A percentile compares a stretch with the other conserved stretches of the same genome.
phyloP scores from a whole-genome alignment of 2,113 vertebrate genomes.

The Barbus barbus region DNA sequence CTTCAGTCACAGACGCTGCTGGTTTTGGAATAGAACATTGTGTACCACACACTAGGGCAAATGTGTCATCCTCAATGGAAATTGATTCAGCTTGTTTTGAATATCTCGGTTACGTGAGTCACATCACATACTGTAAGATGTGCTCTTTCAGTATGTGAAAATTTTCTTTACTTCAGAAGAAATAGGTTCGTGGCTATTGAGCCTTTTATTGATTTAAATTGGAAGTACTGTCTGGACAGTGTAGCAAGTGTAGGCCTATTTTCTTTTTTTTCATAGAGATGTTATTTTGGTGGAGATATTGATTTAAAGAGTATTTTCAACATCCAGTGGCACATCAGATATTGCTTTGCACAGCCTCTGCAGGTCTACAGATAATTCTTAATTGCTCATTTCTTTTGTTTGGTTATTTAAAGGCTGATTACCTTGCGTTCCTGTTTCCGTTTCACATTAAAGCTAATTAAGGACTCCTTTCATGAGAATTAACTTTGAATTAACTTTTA shows the following conservation, averaged over 20 bases:
- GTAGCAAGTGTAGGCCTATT: conserved; percentile 1
- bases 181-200: background rate
- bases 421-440: background rate
- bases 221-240: background rate
- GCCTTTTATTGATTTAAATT: background rate
- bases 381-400: background rate
- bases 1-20: conserved; percentile 11
- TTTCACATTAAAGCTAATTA: background rate
- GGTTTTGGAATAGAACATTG: conserved; percentile 17
- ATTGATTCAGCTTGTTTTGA: conserved; percentile 37
- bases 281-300: background rate
- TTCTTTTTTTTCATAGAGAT: background rate
- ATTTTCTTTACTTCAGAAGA: background rate
- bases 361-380: background rate
- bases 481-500: background rate
- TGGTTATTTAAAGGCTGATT: background rate
- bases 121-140: background rate
- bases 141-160: conserved; percentile 25
- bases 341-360: background rate
- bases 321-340: background rate
- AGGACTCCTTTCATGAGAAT: background rate
- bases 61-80: conserved; percentile 43
- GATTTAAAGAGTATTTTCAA: background rate
- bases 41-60: conserved; percentile 20
- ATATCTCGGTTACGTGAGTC: conserved; percentile 19